Percentiles rank a stretch among this genome's conserved stretches.
Conservation (phyloP, 2,797 vertebrate species). For the Limnodromus scolopaceus region DNA sequence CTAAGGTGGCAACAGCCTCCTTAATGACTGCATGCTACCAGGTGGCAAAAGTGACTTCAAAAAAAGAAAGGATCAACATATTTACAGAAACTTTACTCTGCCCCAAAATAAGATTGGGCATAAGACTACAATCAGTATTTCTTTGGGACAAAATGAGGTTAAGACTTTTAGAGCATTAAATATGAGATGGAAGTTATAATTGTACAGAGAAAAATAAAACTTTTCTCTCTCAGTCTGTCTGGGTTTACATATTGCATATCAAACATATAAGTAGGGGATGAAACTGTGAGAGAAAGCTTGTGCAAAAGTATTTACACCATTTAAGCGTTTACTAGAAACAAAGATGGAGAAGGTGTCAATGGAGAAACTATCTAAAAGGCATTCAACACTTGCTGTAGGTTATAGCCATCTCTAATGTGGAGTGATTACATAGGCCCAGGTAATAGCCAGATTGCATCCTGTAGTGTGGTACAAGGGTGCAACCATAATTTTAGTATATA, state of each 20-base stretch:
- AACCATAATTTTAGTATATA: not conserved
- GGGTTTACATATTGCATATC: not conserved
- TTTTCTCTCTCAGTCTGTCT: not conserved
- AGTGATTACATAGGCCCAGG: not conserved
- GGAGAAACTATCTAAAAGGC: not conserved
- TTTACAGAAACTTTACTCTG: not conserved
- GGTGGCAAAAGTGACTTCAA: not conserved
- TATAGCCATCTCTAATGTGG: not conserved
- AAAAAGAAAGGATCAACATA: not conserved
- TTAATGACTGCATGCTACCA: not conserved
- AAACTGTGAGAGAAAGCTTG: not conserved
- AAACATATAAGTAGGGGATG: not conserved
- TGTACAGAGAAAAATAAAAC: not conserved
- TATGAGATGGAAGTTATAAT: not conserved
- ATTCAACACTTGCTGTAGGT: not conserved
- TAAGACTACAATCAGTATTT: not conserved
- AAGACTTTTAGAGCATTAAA: not conserved
- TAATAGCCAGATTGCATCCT: not conserved
- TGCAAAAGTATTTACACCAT: not conserved
- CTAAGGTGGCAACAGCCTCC: not conserved
- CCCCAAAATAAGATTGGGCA: not conserved
- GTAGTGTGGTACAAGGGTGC: rapidly evolving
- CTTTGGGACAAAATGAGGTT: not conserved
- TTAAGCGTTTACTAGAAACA: not conserved
- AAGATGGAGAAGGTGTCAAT: not conserved